These are phyloP conservation scores for Doryteuthis pealeii DNA, from an alignment of 1,140 invertebrate species.

Conservation along the genomic window DNA sequence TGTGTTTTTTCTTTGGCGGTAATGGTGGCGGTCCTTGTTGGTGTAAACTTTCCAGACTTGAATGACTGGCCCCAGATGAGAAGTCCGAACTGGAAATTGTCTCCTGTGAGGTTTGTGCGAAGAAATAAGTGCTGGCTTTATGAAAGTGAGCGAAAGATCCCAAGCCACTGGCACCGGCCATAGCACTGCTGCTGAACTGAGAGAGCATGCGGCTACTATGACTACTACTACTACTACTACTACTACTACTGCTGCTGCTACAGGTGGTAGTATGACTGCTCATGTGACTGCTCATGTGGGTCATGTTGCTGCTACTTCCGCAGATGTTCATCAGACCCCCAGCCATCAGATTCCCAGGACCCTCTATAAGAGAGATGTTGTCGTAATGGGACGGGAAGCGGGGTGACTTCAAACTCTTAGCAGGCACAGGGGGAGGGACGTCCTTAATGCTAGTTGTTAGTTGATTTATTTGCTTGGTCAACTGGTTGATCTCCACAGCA, in stretches of 20 bases:
- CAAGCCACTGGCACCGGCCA: background rate
- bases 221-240: conserved; percentile 8
- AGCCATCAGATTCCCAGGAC: background rate
- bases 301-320: background rate
- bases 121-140: conserved; percentile 23
- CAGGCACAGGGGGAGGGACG: conserved; percentile 68
- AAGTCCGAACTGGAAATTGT: conserved; percentile 53
- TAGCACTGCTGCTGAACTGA: background rate
- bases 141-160: conserved; percentile 29
- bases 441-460: conserved; percentile 52
- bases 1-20: conserved; percentile 88
- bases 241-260: conserved; percentile 6
- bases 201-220: conserved; percentile 22
- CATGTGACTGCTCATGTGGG: background rate
- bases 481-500: conserved; percentile 49
- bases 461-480: conserved; percentile 49
- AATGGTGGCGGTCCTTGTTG: conserved; percentile 73
- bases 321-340: conserved; percentile 12
- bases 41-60: conserved; percentile 52
- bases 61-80: conserved; percentile 51
- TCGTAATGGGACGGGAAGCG: conserved; percentile 75
- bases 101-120: conserved; percentile 42
- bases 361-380: conserved; percentile 59
- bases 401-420: conserved; percentile 68
- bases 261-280: background rate